Base-by-base conservation (phyloP, 2,113 vertebrate species). In the Hiodon alosoides region DNA sequence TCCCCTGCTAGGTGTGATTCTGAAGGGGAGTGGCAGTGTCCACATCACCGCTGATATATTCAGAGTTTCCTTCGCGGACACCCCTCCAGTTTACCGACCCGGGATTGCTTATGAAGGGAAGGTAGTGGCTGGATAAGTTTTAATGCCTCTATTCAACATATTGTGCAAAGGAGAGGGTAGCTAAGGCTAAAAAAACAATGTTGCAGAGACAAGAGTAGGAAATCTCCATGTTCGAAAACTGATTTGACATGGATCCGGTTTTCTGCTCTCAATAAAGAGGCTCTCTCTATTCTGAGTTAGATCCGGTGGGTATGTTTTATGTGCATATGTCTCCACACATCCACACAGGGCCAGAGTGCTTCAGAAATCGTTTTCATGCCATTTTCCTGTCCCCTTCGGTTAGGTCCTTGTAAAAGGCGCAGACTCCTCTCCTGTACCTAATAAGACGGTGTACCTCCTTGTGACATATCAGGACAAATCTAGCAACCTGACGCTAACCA, bases 91-190 rank as follows among this genome's bases (percentile, higher is more conserved):
- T 0, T 91, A 85, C 79, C 88, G 81, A 47, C 82, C 76, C 2
- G 87, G 89, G 7, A 83, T 91, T 67, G 4, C 73, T 0, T 88
- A 83, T 46, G 83, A 85, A 4, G 89, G 88, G 78, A 89, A 87
- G 87, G 91, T 91, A 85, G 82, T 14, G 7, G 54, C 0, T 31
- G 31, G 31, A 31, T 31, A 31, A 31, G 31, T 31, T 31, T 31
- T 31, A 31, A 31, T 31, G 31, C 31, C 31, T 31, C 31, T 31
- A 31, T 31, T 31, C 31, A 31, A 31, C 31, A 31, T 31, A 31
- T 31, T 31, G 31, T 31, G 31, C 31, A 31, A 2, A 31, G 31
- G 31, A 31, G 31, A 31, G 31, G 31, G 31, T 31, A 31, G 31
- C 31, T 31, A 0, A 31, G 31, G 31, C 31, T 31, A 31, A 31